Evolutionary conservation across 2,113 vertebrate genomes (phyloP).

Genomic region (Mormyrus lacerda): DNA sequence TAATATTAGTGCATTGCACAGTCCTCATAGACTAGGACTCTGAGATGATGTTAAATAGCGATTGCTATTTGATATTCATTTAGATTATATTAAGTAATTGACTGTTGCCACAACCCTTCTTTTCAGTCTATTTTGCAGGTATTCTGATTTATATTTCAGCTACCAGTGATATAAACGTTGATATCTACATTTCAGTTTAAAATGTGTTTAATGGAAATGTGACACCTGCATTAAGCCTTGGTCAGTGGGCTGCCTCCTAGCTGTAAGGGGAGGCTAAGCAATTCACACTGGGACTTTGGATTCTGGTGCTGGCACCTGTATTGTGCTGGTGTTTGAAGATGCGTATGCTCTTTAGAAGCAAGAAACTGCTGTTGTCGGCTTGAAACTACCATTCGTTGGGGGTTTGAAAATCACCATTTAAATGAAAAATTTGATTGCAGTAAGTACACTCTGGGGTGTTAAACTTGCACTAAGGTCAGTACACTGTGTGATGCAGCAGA

Average conservation of each 20-base stretch:
- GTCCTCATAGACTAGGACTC: neutral
- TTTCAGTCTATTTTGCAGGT: neutral
- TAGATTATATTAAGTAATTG: neutral
- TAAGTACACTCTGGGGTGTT: neutral
- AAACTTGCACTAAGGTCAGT: neutral
- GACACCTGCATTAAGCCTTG: neutral
- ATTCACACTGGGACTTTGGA: neutral
- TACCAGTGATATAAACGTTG: neutral
- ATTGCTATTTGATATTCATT: neutral
- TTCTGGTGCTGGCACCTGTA: neutral
- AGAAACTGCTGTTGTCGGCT: neutral
- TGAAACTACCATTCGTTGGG: neutral
- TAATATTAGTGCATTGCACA: neutral
- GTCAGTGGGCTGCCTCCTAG: neutral
- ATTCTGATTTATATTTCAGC: neutral
- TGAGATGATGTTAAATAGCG: neutral
- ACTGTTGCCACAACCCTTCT: neutral
- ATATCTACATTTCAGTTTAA: neutral
- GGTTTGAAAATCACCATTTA: neutral
- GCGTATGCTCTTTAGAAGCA: neutral
- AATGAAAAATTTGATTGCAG: neutral
- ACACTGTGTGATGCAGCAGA: neutral
- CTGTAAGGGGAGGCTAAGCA: neutral
- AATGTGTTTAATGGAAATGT: neutral
- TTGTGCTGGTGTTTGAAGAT: neutral